Base-by-base conservation (phyloP, 2,888 invertebrate genomes). In the Chrysolina americana region DNA sequence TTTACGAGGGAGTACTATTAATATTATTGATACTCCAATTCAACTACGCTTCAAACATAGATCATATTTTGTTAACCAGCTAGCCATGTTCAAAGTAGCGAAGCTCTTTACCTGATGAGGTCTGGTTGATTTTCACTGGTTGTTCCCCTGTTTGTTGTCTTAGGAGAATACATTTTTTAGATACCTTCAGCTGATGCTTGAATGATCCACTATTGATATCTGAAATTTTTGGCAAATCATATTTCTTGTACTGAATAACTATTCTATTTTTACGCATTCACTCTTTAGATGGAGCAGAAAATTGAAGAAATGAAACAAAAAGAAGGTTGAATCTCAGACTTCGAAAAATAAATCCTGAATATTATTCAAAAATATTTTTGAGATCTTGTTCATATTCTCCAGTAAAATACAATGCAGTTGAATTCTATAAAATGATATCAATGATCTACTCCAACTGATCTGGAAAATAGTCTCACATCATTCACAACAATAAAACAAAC, bases 201-300 rank as follows among this genome's bases (percentile, higher is more conserved):
- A 59, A 59, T 59, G 59, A 59, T n/a, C 13, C 59, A 28, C 28
- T 36, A 28, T 28, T 36, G 15, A 15, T 28, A 15, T 47, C 13
- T 36, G 23, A n/a, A 28, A 59, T 59, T 28, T 59, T 59, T 59
- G 59, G 59, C 36, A 59, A 59, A 59, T 59, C 28, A 59, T 59
- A 36, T 36, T 59, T 17, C n/a, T 59, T 59, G 59, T 59, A 59
- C 59, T 36, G 36, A 36, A 36, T 36, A 36, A 36, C 13, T 56
- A 56, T 56, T 56, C 23, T 23, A 23, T 23, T 56, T 1, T 11
- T 23, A 23, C 56, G 19, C 56, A 56, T 28, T 36, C n/a, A 28
- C n/a, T 10, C 59, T 13, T 56, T 11, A 15, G 28, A 15, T 59
- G 5, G 23, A 53, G 13, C 11, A 23, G 21, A 53, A 53, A 21